Evolutionary conservation across 2,888 invertebrate species (phyloP).

Genomic region (Lasioglossum leucozonium): DNA sequence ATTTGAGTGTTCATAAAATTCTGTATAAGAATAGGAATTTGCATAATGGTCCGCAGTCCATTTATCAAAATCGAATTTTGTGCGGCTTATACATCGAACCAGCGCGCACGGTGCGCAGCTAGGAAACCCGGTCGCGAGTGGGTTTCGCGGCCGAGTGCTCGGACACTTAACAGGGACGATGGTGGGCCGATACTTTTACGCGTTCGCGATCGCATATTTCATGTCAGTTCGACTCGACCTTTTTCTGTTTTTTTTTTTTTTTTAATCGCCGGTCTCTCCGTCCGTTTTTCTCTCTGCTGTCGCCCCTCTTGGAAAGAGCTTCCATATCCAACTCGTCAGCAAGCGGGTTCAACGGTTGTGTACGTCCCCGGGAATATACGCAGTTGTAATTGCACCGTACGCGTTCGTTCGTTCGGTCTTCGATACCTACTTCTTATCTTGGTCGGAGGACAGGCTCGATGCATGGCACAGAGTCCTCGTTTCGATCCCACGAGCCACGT

Average conservation of each 20-base stretch:
- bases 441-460: conserved; percentile 38
- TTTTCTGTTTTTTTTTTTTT: conserved; percentile 27
- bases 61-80: not conserved
- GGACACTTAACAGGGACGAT: conserved; percentile 75
- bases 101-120: conserved; percentile 20
- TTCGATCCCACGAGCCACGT: conserved; percentile 68
- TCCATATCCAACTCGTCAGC: conserved; percentile 46
- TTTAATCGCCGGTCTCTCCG: not conserved
- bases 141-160: conserved; percentile 62
- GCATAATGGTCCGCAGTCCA: not conserved
- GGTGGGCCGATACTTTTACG: conserved; percentile 79
- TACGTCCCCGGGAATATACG: conserved; percentile 17
- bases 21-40: not conserved
- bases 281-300: not conserved
- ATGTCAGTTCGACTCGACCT: conserved; percentile 74
- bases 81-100: not conserved
- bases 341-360: conserved; percentile 12
- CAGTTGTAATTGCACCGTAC: conserved; percentile 71
- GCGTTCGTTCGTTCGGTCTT: conserved; percentile 43
- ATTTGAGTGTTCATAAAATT: too few relatives aligned
- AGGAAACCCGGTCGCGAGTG: conserved; percentile 71
- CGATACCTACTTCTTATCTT: conserved; percentile 69
- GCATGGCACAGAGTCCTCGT: conserved; percentile 57
- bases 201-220: conserved; percentile 76
- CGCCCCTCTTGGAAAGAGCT: conserved; percentile 7